Conservation (phyloP, 2,888 invertebrate species). For the Prenolepis imparis region DNA sequence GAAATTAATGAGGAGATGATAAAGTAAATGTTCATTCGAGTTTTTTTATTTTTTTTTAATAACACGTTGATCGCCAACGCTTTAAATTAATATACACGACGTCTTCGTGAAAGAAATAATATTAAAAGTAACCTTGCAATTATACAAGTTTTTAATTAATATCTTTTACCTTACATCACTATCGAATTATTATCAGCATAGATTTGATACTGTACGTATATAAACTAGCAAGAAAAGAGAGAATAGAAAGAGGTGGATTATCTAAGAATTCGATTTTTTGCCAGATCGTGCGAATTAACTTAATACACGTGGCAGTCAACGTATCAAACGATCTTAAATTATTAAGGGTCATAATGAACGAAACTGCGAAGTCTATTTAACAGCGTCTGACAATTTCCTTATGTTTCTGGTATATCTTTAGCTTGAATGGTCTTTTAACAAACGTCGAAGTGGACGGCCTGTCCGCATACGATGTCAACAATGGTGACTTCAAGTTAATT, state of each 20-base stretch:
- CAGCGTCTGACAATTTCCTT: background rate
- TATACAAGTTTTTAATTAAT: background rate
- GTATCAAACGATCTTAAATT: background rate
- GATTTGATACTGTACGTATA: background rate
- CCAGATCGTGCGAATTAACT: background rate
- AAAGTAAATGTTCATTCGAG: slow-evolving; percentile 52
- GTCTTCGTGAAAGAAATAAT: background rate
- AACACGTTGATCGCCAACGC: background rate
- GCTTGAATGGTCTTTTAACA: slow-evolving; percentile 45
- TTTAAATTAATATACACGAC: background rate
- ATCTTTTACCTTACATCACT: background rate
- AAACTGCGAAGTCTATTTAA: background rate
- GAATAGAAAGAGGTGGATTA: no score
- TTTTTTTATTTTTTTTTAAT: background rate
- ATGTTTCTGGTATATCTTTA: background rate
- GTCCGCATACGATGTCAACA: slow-evolving; percentile 63
- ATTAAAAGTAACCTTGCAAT: background rate
- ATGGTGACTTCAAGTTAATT: slow-evolving; percentile 31
- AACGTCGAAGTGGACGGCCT: slow-evolving; percentile 58
- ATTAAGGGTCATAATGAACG: background rate
- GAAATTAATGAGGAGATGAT: slow-evolving; percentile 35
- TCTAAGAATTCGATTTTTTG: no score
- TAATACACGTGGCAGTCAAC: background rate
- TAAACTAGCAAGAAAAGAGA: no score
- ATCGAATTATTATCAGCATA: background rate